These are phyloP conservation scores for Ctenoplectra terminalis DNA, from an alignment of 1,140 invertebrate genomes.

Conservation along the genomic window DNA sequence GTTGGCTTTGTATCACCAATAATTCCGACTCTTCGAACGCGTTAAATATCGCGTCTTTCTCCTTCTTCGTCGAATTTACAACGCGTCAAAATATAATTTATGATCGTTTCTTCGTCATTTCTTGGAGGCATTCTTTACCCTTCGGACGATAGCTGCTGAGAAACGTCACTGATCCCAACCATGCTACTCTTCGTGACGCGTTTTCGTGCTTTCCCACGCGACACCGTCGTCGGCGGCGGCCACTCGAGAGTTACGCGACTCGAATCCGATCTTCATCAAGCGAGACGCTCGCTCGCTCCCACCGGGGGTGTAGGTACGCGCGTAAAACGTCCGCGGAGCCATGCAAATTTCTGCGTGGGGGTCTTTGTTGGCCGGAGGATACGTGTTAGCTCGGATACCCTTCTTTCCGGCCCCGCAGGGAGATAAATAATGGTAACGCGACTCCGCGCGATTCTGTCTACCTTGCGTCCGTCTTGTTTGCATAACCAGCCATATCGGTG, in stretches of 20 bases:
- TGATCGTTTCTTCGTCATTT: not conserved
- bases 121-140: not conserved
- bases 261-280: slow-evolving; percentile 67
- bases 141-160: not conserved
- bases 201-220: slow-evolving; percentile 44
- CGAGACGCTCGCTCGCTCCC: slow-evolving; percentile 22
- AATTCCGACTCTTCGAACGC: not conserved
- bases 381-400: slow-evolving; percentile 55
- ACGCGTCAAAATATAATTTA: slow-evolving; percentile 9
- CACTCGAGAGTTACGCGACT: slow-evolving; percentile 60
- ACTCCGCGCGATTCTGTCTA: slow-evolving; percentile 66
- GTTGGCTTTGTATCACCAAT: not conserved
- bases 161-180: not conserved
- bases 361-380: slow-evolving; percentile 65
- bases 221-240: not conserved
- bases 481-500: slow-evolving; percentile 68
- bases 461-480: slow-evolving; percentile 67
- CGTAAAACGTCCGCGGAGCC: slow-evolving; percentile 48
- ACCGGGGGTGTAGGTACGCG: slow-evolving; percentile 44
- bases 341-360: slow-evolving; percentile 69
- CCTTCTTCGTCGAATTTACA: slow-evolving; percentile 3
- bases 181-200: slow-evolving; percentile 12
- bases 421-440: slow-evolving; percentile 72
- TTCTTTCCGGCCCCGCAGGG: slow-evolving; percentile 57
- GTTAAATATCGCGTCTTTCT: not conserved